Base-by-base conservation (phyloP, 1,140 invertebrate genomes). In the Hyles vespertilio region DNA sequence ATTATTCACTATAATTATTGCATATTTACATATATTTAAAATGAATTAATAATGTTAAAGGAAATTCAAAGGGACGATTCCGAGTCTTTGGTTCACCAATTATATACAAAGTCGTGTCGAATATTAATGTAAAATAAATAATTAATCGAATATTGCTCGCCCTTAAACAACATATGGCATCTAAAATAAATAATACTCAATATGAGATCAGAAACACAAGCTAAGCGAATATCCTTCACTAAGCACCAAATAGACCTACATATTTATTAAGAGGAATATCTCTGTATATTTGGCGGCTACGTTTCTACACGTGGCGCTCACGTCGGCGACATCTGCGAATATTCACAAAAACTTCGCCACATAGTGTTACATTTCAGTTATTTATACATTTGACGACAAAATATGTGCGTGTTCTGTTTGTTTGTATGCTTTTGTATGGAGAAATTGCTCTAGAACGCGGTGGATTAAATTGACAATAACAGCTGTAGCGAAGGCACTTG, bases 151-250 rank as follows among this genome's bases (percentile, higher is more conserved):
- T 77, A 81, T 82, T 82, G 79, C 74, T 78, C 69, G 63, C 61
- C 51, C 69, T 75, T 71, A 77, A 70, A 80, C 63, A 74, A 75
- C 74, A 78, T 85, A 88, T 88, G 84, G 82, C 82, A 85, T 84
- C 81, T 81, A 82, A 80, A 84, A 85, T 85, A 87, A 65, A 82
- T 87, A 88, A 85, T 87, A 85, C 79, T 85, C 78, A 77, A 81
- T 81, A 83, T 88, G 85, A 88, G 85, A 88, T 88, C 85, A 86
- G 78, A 86, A 73, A 82, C 67, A 74, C 70, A 78, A 87, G 80
- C 72, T 69, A 78, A 81, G 69, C 74, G 70, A 76, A 70, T 53
- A 59, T 58, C 63, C 62, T 70, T 69, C 61, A 70, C 68, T 72
- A 81, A 87, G 75, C 79, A 82, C 81, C 78, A 76, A 78, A 74